phyloP scores from a whole-genome alignment of 2,888 invertebrate genomes.

The Tachina fera region DNA sequence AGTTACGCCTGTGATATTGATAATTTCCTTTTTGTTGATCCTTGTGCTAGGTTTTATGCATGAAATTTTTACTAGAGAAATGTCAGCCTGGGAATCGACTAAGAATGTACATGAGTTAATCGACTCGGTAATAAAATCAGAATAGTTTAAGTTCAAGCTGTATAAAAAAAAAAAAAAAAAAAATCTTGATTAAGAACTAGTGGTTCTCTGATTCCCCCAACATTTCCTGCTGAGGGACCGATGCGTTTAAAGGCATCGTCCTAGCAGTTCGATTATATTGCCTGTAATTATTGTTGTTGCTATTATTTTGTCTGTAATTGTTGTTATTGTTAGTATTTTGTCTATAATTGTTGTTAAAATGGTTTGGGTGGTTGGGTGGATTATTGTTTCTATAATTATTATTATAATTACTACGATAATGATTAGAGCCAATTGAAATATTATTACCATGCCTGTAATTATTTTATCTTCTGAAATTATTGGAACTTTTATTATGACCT shows the following conservation, averaged over 20 bases:
- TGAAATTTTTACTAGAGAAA: too few species aligned
- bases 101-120: too few species aligned
- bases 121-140: too few species aligned
- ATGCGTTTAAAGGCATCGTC: slow-evolving; percentile 32
- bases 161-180: too few species aligned
- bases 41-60: not conserved
- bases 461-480: not conserved
- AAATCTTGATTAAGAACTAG: too few species aligned
- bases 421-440: slow-evolving; percentile 7
- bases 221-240: too few species aligned
- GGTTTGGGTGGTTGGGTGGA: not conserved
- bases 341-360: not conserved
- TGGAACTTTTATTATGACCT: slow-evolving; percentile 3
- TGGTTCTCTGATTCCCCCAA: too few species aligned
- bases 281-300: not conserved
- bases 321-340: not conserved
- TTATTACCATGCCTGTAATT: not conserved
- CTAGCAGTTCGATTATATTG: not conserved
- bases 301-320: slow-evolving; percentile 1
- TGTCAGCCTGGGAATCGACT: too few species aligned
- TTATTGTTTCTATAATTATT: slow-evolving; percentile 9
- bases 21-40: not conserved
- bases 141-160: too few species aligned
- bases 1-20: slow-evolving; percentile 11
- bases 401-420: slow-evolving; percentile 1